Evolutionary conservation across 1,140 invertebrate genomes (phyloP), one percentile per base, ranked within the genome.

Genomic region (Ceratina australensis): DNA sequence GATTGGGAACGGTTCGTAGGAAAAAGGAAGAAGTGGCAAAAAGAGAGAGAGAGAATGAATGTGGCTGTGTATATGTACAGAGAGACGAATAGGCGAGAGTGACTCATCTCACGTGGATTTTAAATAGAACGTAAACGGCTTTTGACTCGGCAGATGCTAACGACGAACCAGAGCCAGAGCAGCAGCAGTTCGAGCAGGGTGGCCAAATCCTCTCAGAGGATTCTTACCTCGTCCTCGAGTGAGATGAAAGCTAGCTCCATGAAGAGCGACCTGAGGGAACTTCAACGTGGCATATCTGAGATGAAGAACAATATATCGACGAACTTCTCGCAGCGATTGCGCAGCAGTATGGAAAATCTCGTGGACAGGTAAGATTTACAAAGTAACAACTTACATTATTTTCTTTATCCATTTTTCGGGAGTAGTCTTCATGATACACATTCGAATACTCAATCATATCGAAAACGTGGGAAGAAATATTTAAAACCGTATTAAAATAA

Each of bases 231-330:
- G 63, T 89, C 90, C 66, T 90, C 88, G 65, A 90, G 89, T 87
- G 92, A 93, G 86, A 91, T 93, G 89, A 93, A 93, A 84, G 89
- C 92, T 18, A 92, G 90, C 81, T 92, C 91, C n/a, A 89, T 93
- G 82, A 93, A 93, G 84, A 93, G 91, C 74, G 93, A 93, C 81
- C 87, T 94, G 3, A 93, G 91, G 54, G 93, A 94, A 83, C 87
- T 94, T 20, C 92, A 94, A 71, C 91, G 93, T 18, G 92, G 93
- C 67, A 94, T 94, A 83, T 93, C 93, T 0, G 93, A 94, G 85
- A 93, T 94, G 93, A 94, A 94, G 87, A 93, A 93, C 67, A 78
- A 77, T 15, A 91, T 93, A 20, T 93, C 92, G 1, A 89, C 87
- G 0, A 92, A 92, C n/a, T 92, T 92, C 76, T 90, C 89, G 7